Conservation (phyloP, 2,888 invertebrate genomes). For the Laothoe populi region DNA sequence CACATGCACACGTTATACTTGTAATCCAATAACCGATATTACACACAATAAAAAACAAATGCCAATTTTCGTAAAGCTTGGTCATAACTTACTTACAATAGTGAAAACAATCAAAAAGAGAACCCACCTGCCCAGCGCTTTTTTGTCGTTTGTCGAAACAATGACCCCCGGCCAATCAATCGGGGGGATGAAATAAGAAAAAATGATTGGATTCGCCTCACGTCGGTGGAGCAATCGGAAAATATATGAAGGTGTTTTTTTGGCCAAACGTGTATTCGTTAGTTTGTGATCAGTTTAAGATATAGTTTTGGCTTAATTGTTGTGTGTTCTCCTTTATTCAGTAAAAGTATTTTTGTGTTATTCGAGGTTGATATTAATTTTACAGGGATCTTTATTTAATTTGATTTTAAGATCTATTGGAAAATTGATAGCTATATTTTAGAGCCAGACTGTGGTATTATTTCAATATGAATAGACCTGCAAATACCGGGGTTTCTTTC, state of each 20-base stretch:
- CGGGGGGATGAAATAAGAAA: constrained; percentile 70
- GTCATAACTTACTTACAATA: not conserved
- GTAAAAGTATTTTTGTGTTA: constrained; percentile 1
- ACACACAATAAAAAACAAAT: not conserved
- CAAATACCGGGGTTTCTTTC: too few species aligned
- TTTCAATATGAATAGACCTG: too few species aligned
- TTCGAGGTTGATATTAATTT: not conserved
- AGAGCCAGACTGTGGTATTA: too few species aligned
- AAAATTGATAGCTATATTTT: too few species aligned
- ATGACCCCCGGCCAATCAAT: constrained; percentile 71
- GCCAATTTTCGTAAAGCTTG: not conserved
- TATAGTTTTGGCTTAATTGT: constrained; percentile 40
- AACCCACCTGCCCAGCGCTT: constrained; percentile 59
- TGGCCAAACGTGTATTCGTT: constrained; percentile 55
- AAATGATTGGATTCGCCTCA: constrained; percentile 77
- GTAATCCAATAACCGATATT: not conserved
- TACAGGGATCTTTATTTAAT: not conserved
- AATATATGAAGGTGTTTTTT: constrained; percentile 57
- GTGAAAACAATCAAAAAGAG: constrained; percentile 21
- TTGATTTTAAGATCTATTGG: not conserved
- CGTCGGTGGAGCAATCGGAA: constrained; percentile 57
- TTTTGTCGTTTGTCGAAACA: constrained; percentile 47
- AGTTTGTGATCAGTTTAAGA: constrained; percentile 45
- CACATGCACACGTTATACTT: too few species aligned
- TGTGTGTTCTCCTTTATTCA: constrained; percentile 32